These are phyloP conservation scores for Xestia c-nigrum DNA, from an alignment of 2,888 invertebrate species.

Conservation along the genomic window DNA sequence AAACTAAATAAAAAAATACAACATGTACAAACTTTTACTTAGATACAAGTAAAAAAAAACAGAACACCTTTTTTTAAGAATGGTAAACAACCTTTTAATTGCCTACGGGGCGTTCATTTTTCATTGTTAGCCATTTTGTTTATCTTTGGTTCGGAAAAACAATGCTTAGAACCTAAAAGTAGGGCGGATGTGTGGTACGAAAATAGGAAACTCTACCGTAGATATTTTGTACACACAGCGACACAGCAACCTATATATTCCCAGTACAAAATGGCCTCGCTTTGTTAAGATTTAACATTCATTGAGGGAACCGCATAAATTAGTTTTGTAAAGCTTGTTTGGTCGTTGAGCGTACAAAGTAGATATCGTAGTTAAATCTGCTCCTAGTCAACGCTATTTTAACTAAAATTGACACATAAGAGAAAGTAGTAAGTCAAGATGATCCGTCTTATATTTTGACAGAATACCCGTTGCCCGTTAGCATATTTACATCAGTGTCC, in stretches of 20 bases:
- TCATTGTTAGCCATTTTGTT: conserved; percentile 50
- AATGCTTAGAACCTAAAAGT: conserved; percentile 20
- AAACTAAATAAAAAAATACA: neutral
- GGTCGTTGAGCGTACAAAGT: neutral
- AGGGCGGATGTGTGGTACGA: neutral
- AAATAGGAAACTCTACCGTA: neutral
- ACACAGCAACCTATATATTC: too few species aligned
- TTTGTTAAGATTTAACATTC: too few species aligned
- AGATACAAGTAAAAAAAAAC: neutral
- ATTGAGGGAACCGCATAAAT: too few species aligned
- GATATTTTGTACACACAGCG: neutral
- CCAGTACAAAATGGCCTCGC: too few species aligned
- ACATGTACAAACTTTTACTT: neutral
- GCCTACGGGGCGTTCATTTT: conserved; percentile 15
- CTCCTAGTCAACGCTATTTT: neutral
- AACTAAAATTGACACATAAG: neutral
- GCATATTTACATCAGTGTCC: neutral
- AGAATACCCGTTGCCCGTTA: neutral
- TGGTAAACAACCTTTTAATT: conserved; percentile 32
- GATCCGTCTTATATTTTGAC: neutral
- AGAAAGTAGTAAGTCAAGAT: neutral
- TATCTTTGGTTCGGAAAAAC: conserved; percentile 38
- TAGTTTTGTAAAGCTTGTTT: too few species aligned
- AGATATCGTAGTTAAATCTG: neutral
- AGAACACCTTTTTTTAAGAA: neutral